Evolutionary conservation across 2,888 invertebrate species (phyloP).

Genomic region (Melinopterus prodromus): DNA sequence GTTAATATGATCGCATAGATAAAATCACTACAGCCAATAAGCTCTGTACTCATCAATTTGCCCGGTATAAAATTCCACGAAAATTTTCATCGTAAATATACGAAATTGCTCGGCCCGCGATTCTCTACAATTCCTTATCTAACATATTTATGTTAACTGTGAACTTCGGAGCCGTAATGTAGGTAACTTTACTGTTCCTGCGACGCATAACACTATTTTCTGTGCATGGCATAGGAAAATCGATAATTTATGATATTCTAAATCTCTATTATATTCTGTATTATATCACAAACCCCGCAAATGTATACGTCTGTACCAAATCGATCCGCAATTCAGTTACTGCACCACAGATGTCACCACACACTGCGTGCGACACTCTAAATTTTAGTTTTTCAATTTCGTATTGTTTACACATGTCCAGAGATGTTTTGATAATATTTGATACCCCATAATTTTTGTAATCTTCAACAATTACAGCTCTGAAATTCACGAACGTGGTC

Average conservation of each 20-base stretch:
- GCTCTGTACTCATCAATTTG: not conserved
- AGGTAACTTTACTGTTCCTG: not conserved
- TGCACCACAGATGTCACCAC: not conserved
- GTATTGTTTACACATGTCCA: no score
- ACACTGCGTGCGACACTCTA: no score
- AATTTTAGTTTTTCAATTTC: no score
- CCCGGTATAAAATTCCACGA: not conserved
- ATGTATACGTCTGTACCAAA: not conserved
- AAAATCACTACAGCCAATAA: not conserved
- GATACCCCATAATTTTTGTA: no score
- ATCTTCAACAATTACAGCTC: no score
- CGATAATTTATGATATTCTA: not conserved
- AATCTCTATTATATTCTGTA: not conserved
- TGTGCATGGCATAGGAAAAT: not conserved
- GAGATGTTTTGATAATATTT: no score
- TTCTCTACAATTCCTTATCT: not conserved
- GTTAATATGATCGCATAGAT: not conserved
- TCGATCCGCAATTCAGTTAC: not conserved
- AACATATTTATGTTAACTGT: conserved; percentile 4
- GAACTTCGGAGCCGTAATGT: not conserved
- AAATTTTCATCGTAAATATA: no score
- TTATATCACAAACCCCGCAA: not conserved
- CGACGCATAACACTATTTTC: not conserved
- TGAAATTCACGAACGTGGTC: not conserved
- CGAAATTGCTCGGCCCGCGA: no score